These are phyloP conservation scores for Chrysemys picta DNA, from an alignment of 2,113 vertebrate species.

Conservation along the genomic window DNA sequence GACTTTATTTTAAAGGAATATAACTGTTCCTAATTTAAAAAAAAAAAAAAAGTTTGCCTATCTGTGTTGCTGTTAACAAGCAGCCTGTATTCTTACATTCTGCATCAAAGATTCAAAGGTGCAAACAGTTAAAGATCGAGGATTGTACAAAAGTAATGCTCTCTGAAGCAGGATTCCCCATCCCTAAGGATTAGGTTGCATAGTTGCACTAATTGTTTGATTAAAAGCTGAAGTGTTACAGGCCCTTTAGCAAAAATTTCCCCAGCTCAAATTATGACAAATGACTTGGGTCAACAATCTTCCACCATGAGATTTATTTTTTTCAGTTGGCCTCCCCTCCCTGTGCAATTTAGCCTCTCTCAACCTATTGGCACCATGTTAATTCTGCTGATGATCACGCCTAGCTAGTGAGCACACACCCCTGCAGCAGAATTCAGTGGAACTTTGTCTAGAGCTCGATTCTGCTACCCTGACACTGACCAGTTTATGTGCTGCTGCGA, in stretches of 20 bases:
- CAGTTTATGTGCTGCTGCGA: background rate
- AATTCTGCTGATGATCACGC: background rate
- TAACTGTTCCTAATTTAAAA: background rate
- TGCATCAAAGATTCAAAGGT: background rate
- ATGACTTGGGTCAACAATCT: background rate
- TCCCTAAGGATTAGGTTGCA: background rate
- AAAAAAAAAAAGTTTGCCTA: background rate
- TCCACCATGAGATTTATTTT: background rate
- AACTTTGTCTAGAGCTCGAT: background rate
- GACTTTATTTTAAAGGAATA: background rate
- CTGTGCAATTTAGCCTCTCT: background rate
- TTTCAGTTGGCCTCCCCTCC: background rate
- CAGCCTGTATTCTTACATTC: background rate
- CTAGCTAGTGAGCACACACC: background rate
- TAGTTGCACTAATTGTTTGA: background rate
- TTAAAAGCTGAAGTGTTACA: background rate
- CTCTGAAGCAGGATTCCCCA: background rate
- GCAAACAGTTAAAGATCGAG: background rate
- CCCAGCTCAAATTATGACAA: background rate
- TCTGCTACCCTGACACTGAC: background rate
- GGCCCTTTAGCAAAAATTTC: background rate
- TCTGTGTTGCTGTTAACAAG: background rate
- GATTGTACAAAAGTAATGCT: background rate
- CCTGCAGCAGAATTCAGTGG: background rate
- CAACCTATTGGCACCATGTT: background rate